phyloP scores from a whole-genome alignment of 2,888 invertebrate genomes.

The Xylocampa areola region DNA sequence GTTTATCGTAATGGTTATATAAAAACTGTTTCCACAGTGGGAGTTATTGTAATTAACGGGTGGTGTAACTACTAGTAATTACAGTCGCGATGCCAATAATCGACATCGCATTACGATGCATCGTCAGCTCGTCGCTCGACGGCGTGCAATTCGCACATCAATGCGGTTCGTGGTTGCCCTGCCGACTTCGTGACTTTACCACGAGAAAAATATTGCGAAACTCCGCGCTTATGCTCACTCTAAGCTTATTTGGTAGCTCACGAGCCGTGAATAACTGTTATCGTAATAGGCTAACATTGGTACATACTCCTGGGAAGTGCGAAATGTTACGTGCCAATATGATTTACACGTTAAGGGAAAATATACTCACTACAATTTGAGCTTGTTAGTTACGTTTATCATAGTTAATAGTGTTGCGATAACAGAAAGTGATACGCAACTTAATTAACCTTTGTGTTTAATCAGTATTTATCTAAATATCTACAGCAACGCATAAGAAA shows the following conservation, averaged over 20 bases:
- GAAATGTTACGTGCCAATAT: slow-evolving; percentile 57
- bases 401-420: slow-evolving; percentile 28
- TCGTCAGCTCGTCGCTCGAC: slow-evolving; percentile 13
- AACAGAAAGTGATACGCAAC: slow-evolving; percentile 19
- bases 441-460: slow-evolving; percentile 31
- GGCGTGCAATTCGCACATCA: slow-evolving; percentile 63
- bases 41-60: slow-evolving; percentile 44
- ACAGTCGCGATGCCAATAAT: slow-evolving; percentile 53
- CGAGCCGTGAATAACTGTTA: slow-evolving; percentile 81
- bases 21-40: slow-evolving; percentile 37
- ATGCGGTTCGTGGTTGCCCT: slow-evolving; percentile 57
- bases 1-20: slow-evolving; percentile 28
- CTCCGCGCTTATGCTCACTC: slow-evolving; percentile 62
- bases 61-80: slow-evolving; percentile 43
- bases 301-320: slow-evolving; percentile 67
- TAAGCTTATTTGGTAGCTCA: slow-evolving; percentile 82
- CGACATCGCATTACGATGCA: slow-evolving; percentile 50
- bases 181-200: slow-evolving; percentile 72
- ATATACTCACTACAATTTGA: slow-evolving; percentile 28
- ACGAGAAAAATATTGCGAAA: slow-evolving; percentile 80
- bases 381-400: slow-evolving; percentile 43
- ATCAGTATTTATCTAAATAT: slow-evolving; percentile 20
- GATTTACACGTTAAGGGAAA: slow-evolving; percentile 50
- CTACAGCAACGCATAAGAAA: slow-evolving; percentile 30
- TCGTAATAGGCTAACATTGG: slow-evolving; percentile 72